These are phyloP conservation scores for Micropoecilia bifurca DNA, from an alignment of 2,797 vertebrate species.

Conservation along the genomic window DNA sequence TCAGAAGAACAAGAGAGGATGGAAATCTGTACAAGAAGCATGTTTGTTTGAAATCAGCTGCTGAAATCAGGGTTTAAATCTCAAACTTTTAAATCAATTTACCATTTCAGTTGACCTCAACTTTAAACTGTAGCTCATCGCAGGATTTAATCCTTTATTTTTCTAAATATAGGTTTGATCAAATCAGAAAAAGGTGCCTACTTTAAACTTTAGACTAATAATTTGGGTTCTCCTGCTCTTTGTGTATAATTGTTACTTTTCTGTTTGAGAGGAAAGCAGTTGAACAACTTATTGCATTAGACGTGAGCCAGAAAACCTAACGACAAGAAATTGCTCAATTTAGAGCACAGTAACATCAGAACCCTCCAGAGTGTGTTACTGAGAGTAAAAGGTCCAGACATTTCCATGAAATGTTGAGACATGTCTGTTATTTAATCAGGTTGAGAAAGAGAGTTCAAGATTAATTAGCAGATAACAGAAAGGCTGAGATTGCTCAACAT, in stretches of 20 bases:
- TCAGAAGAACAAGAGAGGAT: background rate
- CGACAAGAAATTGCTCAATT: background rate
- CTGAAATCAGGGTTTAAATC: background rate
- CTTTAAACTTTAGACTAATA: background rate
- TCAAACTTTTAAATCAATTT: background rate
- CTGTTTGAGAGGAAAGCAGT: background rate
- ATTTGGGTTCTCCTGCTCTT: background rate
- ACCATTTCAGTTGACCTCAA: background rate
- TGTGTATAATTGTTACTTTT: background rate
- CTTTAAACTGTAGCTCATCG: background rate
- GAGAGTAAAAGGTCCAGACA: background rate
- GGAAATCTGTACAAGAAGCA: background rate
- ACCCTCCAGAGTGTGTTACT: background rate
- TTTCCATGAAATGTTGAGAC: background rate
- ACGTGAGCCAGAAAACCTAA: background rate
- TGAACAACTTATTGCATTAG: background rate
- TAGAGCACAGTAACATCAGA: background rate
- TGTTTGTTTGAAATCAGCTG: background rate
- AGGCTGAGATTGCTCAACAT: background rate
- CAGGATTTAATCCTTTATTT: background rate
- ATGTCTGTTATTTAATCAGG: background rate
- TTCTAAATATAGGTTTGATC: background rate
- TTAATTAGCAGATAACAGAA: background rate
- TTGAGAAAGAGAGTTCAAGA: background rate
- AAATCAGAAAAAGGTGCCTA: background rate